Conservation (phyloP, 1,140 invertebrate genomes). For the Lepidurus packardi region DNA sequence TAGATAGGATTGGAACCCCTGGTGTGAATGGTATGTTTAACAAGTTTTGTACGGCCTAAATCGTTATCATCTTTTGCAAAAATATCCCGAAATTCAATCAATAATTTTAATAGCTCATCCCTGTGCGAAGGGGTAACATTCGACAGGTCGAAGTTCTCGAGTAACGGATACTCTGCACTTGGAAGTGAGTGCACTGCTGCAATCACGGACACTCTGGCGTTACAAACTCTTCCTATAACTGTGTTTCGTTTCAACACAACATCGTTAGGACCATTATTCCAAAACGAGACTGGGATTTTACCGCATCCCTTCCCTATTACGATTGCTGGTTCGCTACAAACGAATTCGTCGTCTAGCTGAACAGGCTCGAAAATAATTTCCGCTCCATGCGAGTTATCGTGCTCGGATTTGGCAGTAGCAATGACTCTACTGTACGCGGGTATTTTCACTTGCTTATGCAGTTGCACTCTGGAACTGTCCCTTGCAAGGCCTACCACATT, state of each 20-base stretch:
- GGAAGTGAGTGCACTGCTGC: not conserved
- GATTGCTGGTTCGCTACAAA: not conserved
- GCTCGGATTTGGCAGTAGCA: not conserved
- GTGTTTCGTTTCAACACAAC: not conserved
- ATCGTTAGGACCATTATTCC: no score
- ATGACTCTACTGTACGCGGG: not conserved
- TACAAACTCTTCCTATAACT: not conserved
- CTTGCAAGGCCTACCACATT: not conserved
- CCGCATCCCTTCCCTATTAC: not conserved
- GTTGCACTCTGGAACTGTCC: not conserved
- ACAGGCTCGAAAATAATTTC: not conserved
- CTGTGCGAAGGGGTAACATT: not conserved
- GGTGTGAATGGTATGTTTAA: constrained; percentile 2
- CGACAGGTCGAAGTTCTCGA: not conserved
- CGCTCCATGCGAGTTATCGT: not conserved
- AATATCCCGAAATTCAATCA: not conserved
- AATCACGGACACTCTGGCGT: not conserved
- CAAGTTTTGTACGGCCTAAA: not conserved
- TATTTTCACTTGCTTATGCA: not conserved
- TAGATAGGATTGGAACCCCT: not conserved
- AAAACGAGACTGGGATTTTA: no score
- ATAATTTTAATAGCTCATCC: not conserved
- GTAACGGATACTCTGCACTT: not conserved
- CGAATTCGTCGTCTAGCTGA: not conserved
- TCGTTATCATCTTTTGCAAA: not conserved